These are phyloP conservation scores for Sphecodes monilicornis DNA, from an alignment of 2,888 invertebrate genomes.

Conservation along the genomic window DNA sequence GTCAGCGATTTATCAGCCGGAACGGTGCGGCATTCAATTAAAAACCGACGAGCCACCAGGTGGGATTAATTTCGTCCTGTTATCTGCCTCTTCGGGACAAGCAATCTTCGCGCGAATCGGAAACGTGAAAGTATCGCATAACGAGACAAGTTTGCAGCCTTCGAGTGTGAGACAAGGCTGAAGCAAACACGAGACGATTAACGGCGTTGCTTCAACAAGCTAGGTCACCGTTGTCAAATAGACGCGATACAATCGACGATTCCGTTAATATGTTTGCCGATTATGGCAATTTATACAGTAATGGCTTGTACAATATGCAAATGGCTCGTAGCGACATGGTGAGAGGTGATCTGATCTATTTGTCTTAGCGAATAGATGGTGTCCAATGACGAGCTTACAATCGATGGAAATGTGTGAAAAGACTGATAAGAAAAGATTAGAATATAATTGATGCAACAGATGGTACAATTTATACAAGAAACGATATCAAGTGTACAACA, in stretches of 20 bases:
- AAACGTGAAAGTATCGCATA: background rate
- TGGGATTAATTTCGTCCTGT: background rate
- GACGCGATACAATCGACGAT: background rate
- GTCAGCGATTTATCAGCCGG: background rate
- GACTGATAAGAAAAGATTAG: too few relatives aligned
- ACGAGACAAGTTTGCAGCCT: background rate
- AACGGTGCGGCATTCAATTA: background rate
- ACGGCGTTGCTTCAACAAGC: background rate
- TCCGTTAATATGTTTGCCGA: background rate
- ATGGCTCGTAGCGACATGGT: background rate
- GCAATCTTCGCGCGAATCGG: background rate
- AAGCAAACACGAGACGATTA: background rate
- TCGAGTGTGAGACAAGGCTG: slow-evolving; percentile 11
- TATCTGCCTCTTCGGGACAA: background rate
- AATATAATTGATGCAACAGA: too few relatives aligned
- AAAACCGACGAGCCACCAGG: background rate
- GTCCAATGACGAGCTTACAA: background rate
- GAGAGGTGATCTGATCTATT: background rate
- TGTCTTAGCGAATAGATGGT: background rate
- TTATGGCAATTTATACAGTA: background rate
- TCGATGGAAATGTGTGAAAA: background rate
- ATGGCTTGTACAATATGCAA: background rate
- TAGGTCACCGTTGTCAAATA: background rate
- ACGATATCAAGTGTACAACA: too few relatives aligned
- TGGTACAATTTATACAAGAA: too few relatives aligned